Conservation (phyloP, 2,797 vertebrate genomes). For the Calcarius lapponicus region DNA sequence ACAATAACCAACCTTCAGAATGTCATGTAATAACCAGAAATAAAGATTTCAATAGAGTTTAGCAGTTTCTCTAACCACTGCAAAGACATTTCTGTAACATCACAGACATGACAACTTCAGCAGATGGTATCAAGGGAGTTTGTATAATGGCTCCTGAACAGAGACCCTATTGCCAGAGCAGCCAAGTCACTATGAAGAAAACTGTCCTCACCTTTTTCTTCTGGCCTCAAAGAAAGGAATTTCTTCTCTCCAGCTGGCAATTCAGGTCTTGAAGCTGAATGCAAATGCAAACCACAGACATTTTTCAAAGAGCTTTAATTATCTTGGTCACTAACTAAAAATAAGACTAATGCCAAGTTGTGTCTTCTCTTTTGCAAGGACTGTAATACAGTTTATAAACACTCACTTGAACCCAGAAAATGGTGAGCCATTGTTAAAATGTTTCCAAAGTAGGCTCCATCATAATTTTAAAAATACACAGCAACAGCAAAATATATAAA, state of each 20-base stretch:
- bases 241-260: constrained; percentile 84
- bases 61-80: neutral
- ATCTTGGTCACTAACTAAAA: constrained; percentile 5
- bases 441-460: neutral
- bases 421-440: neutral
- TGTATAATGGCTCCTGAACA: neutral
- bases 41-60: neutral
- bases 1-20: neutral
- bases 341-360: neutral
- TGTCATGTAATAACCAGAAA: neutral
- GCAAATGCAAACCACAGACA: neutral
- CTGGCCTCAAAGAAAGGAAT: constrained; percentile 74
- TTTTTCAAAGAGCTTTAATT: constrained; percentile 7
- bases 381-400: neutral
- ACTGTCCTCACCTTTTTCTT: constrained; percentile 85
- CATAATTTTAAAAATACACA: neutral
- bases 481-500: neutral
- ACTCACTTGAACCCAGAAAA: neutral
- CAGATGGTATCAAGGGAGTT: neutral
- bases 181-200: neutral
- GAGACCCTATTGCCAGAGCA: neutral
- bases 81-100: neutral
- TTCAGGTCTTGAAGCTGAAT: constrained; percentile 86
- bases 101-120: neutral
- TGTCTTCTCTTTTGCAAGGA: neutral